Evolutionary conservation across 2,888 invertebrate species (phyloP), one percentile per base, ranked within the genome.

Genomic region (Drosophila anceps): DNA sequence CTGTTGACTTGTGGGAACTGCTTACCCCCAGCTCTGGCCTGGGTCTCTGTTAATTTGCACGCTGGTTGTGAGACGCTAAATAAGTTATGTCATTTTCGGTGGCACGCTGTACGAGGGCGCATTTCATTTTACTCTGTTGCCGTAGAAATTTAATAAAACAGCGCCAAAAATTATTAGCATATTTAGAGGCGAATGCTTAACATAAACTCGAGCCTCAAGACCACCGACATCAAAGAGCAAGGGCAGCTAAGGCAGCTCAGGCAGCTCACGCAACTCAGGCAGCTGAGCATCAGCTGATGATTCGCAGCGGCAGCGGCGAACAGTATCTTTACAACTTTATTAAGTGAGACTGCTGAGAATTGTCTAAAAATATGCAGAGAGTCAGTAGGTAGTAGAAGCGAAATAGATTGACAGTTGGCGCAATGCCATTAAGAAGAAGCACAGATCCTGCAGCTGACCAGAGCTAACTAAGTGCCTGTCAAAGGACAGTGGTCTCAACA

Each of bases 111-210:
- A 33, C 31, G 41, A 44, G 39, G 37, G 63, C 48, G 63, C 62
- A 71, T 83, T 79, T 87, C 67, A 66, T 82, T 80, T 89, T 58
- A 69, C 74, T 73, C 74, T 60, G 76, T 72, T 81, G 79, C 82
- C 75, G 81, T 85, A 75, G 79, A 88, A 87, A 87, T 89, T 88
- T 87, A 87, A 89, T 89, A 87, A 89, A 77, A 72, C 77, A 79
- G 66, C 73, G 73, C 69, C 73, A 74, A 69, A 72, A 87, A 84
- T 89, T 76, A 89, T 85, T 85, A 89, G 87, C 89, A 85, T 85
- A 85, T 85, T 85, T 73, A 84, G 76, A 71, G 75, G 69, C 69
- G 46, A 65, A 68, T 69, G 59, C 62, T 55, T 43, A 55, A 61
- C 76, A 79, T 75, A 80, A 80, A 78, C 71, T 71, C 60, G 55